Percentiles rank a stretch among this genome's conserved stretches.
Conservation (phyloP, 35 echinoderm and acorn worm species). For the Lytechinus pictus region DNA sequence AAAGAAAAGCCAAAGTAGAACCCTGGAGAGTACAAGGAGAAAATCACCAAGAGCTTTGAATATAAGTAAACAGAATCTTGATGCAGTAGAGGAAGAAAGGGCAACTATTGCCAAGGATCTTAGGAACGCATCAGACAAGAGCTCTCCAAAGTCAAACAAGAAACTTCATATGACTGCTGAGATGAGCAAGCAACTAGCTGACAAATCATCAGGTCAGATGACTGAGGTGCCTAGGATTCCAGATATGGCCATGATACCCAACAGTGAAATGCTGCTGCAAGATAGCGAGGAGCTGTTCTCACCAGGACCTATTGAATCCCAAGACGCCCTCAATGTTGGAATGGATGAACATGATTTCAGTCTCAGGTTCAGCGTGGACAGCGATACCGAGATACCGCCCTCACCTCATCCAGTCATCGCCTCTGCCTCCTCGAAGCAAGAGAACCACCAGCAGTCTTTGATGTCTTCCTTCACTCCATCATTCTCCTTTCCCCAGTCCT, state of each 20-base stretch:
- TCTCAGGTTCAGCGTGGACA: conserved; percentile 37
- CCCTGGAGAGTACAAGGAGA: not conserved
- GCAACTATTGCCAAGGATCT: not conserved
- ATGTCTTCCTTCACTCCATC: not conserved
- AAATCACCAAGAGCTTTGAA: conserved; percentile 6
- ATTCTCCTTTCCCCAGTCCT: conserved; percentile 35
- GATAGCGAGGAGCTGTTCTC: conserved; percentile 42
- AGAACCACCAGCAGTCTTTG: not conserved
- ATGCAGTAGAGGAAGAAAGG: not conserved
- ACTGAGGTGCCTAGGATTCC: not conserved
- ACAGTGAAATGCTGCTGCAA: conserved; percentile 16
- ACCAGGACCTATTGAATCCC: conserved; percentile 9
- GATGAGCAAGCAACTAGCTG: not conserved
- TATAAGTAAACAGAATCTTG: not conserved
- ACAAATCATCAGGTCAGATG: not conserved
- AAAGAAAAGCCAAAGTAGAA: not conserved
- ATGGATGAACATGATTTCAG: conserved; percentile 43
- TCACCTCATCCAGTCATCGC: not conserved
- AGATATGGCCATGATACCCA: not conserved
- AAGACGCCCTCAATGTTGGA: conserved; percentile 51
- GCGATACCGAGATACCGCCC: conserved; percentile 51
- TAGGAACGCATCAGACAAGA: not conserved
- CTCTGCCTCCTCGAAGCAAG: not conserved
- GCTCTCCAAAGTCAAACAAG: not conserved
- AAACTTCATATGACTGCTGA: not conserved